Evolutionary conservation across 2,888 invertebrate genomes (phyloP), one percentile per base, ranked within the genome.

Genomic region (Brachynemurus nebulosus): DNA sequence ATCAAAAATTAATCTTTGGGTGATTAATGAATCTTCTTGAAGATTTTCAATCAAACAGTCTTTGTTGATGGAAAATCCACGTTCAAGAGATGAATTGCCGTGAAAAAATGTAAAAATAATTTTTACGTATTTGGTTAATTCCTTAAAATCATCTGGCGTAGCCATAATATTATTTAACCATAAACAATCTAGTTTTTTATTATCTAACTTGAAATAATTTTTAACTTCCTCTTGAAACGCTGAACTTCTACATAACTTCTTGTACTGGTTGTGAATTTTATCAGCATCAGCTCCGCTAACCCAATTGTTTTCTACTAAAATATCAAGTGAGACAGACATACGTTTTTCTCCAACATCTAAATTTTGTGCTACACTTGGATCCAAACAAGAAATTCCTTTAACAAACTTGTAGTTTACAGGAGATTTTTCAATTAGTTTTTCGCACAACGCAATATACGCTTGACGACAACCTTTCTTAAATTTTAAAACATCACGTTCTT

Each of bases 51-150:
- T 17, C 18, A 45, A 42, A 18, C 20, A 7, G 12, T 45, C 41
- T 23, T 45, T 41, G 35, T 41, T 45, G 16, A 35, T 45, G 41
- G 45, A 41, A 41, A 45, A 45, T 34, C 36, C 41, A 2, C 45
- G 25, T 42, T 34, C 41, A n/a, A 35, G 16, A 34, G 30, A 45
- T 11, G 40, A 21, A 23, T 35, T 42, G 23, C 40, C 40, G 18
- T 45, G 41, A 19, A 16, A 45, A 41, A 45, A 40, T 34, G 17
- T 33, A 18, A 41, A 25, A 34, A 41, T 41, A 21, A 21, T 33
- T 45, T 38, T 44, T 18, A 44, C 19, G 19, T 37, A 37, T 37
- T 37, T 37, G 18, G 17, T 37, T 19, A 16, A 37, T 37, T 18
- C 33, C 30, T 39, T 39, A n/a, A n/a, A n/a, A n/a, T n/a, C n/a